Base-by-base conservation (phyloP, 2,797 vertebrate genomes). In the Ciconia nigra region DNA sequence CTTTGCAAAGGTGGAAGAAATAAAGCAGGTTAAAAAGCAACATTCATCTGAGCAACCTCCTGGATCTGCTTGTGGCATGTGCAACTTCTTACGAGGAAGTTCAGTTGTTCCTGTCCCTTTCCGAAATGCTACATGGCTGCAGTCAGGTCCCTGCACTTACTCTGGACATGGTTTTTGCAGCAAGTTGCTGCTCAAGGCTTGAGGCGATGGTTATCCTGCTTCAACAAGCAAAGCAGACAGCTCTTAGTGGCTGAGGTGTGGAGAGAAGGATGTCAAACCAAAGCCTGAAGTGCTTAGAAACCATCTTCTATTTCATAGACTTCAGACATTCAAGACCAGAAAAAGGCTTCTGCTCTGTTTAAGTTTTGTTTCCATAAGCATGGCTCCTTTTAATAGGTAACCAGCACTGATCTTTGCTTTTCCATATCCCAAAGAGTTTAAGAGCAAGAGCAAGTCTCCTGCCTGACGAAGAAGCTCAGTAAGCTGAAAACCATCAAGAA, bases 31-130 rank as follows among this genome's bases (percentile, higher is more conserved):
- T 77, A 39, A 67, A 55, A 39, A 78, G 25, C 29, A 26, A 15
- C 8, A 1, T 12, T n/a, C 28, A 44, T 12, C 87, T 8, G 1
- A 51, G 37, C 3, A 2, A 11, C 42, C 13, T 28, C 1, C 2
- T 9, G 28, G 28, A 7, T 44, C 82, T 61, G 46, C 65, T 10
- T 25, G 20, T 4, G 8, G 35, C 9, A 55, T 1, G 5, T 49
- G 35, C 62, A 42, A 4, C 20, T 10, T 22, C 37, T 51, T 7
- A 6, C 24, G 17, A 20, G 33, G 55, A 39, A 47, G 25, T 29
- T 52, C 1, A 4, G 49, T 22, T 59, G 49, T 37, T 78, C 37
- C 15, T 5, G 6, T 15, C 41, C 46, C 29, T 51, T 42, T 57
- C 57, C 54, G 51, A 33, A 11, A 20, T 10, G 55, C n/a, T 61